These are phyloP conservation scores for Sarcophilus harrisii DNA, from an alignment of 2,797 vertebrate species.

Conservation along the genomic window DNA sequence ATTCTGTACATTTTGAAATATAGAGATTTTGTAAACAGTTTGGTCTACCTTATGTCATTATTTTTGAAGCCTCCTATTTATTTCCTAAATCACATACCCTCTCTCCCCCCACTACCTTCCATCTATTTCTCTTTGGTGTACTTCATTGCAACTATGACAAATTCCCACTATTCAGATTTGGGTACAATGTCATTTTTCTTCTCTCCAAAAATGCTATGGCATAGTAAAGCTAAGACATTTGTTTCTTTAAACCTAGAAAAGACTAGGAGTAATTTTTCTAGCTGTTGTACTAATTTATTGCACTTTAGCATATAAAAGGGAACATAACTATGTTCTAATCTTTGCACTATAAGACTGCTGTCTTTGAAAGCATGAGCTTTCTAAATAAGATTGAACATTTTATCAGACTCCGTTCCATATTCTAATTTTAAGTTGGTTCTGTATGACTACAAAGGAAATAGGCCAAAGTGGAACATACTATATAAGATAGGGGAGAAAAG, in stretches of 20 bases:
- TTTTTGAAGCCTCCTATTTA: not conserved
- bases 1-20: constrained; percentile 29
- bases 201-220: not conserved
- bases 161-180: not conserved
- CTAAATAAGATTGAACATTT: not conserved
- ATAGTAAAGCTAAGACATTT: not conserved
- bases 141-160: not conserved
- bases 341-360: not conserved
- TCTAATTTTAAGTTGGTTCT: not conserved
- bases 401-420: not conserved
- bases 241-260: constrained; percentile 29
- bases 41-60: not conserved
- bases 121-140: not conserved
- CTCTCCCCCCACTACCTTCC: not conserved
- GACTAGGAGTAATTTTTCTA: constrained; percentile 7
- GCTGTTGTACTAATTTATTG: not conserved
- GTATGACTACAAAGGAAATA: not conserved
- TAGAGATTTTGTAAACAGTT: not conserved
- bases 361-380: not conserved
- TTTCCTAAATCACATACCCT: constrained; percentile 15
- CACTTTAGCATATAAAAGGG: constrained; percentile 12
- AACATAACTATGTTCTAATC: constrained; percentile 11
- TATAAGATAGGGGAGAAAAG: not conserved
- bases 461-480: not conserved
- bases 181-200: not conserved